Percentiles rank a stretch among this genome's conserved stretches.
These are phyloP conservation scores for Drosophila mettleri DNA, from an alignment of 2,888 invertebrate species.

Conservation along the genomic window DNA sequence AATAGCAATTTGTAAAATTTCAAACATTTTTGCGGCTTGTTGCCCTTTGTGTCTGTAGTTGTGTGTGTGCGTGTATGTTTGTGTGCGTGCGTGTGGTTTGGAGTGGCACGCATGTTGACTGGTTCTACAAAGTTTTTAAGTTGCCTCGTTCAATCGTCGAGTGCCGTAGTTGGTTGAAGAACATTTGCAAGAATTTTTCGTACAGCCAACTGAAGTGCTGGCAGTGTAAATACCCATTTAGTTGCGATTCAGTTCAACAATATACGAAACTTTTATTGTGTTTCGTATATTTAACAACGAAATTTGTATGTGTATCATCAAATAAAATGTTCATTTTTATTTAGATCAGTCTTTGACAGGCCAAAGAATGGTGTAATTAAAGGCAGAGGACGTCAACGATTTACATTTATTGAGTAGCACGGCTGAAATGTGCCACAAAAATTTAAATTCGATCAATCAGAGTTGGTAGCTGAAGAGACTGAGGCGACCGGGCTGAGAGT, in stretches of 20 bases:
- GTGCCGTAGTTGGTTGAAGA: constrained; percentile 41
- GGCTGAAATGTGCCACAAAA: constrained; percentile 75
- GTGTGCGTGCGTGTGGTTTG: constrained; percentile 43
- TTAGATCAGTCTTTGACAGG: constrained; percentile 9
- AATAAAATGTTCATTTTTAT: background rate
- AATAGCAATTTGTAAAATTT: constrained; percentile 75
- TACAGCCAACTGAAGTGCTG: constrained; percentile 13
- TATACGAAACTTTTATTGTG: background rate
- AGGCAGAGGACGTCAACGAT: constrained; percentile 52
- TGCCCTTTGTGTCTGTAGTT: constrained; percentile 53
- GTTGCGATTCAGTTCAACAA: constrained; percentile 1
- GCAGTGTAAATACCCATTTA: constrained; percentile 12
- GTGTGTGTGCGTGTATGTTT: constrained; percentile 30
- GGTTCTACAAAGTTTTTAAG: constrained; percentile 55
- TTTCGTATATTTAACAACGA: background rate
- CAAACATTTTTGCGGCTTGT: constrained; percentile 73
- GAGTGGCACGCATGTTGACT: constrained; percentile 58
- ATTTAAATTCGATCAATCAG: constrained; percentile 79
- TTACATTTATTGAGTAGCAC: constrained; percentile 54
- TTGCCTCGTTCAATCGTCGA: constrained; percentile 51
- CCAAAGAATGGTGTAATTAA: constrained; percentile 57
- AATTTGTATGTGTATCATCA: background rate
- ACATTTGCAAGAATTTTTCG: constrained; percentile 18
- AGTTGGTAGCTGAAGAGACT: constrained; percentile 34
- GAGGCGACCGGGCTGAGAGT: constrained; percentile 2